Evolutionary conservation across 2,888 invertebrate genomes (phyloP), one percentile per base, ranked within the genome.

Genomic region (Rhimphoctona megacephalus): DNA sequence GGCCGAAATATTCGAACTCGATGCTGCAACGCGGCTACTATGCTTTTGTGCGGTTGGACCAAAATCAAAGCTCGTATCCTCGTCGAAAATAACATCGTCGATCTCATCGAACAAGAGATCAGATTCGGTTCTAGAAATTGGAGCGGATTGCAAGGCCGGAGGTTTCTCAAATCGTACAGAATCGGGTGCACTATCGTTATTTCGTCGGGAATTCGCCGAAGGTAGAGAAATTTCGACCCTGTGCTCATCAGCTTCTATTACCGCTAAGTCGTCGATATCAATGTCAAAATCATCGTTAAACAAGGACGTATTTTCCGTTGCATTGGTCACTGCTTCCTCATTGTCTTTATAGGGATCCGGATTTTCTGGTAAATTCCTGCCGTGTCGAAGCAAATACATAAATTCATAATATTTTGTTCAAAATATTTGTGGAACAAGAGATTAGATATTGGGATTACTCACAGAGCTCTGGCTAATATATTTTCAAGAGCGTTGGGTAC

Each of bases 401-500:
- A 11, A 49, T 49, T 17, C 19, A 1, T 49, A 49, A 49, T 49
- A 49, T 19, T 49, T 49, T 17, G 49, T 5, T 49, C 3, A 17
- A 17, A 17, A 39, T n/a, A 39, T 39, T 39, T 7, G 39, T 43
- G 11, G 11, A 49, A 49, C 49, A n/a, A 49, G 17, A 49, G n/a
- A 49, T 19, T n/a, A 1, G 43, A 8, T 1, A 2, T 43, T 1
- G 11, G n/a, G 7, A 49, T 49, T 7, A 91, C 93, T 93, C 92
- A 95, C 91, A 97, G 92, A 87, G 95, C 95, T 89, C 95, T 93
- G 2, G 96, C 95, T 67, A 97, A 92, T 8, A 96, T 92, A 87
- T 96, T 96, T 89, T 96, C 96, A 11, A 96, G 92, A 0, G 96
- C 96, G 94, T 97, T 96, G 3, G 94, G 90, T 0, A 95, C 91